These are phyloP conservation scores for Heliconius hermathena DNA, from an alignment of 1,140 invertebrate genomes.

Conservation along the genomic window DNA sequence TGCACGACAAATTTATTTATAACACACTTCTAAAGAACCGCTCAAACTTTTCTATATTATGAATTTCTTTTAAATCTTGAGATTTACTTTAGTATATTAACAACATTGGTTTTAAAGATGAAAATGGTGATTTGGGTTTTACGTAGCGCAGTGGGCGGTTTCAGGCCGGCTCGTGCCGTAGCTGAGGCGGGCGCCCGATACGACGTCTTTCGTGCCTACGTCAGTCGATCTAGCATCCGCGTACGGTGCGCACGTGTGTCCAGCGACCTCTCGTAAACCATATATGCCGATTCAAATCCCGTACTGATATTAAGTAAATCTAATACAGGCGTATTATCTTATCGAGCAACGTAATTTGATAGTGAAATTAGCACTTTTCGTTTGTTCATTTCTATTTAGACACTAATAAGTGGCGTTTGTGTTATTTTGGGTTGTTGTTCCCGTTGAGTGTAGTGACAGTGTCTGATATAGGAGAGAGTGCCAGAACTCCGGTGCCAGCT, in stretches of 20 bases:
- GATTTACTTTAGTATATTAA: background rate
- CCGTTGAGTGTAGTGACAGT: constrained; percentile 54
- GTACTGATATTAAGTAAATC: constrained; percentile 43
- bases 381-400: constrained; percentile 25
- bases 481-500: constrained; percentile 50
- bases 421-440: constrained; percentile 63
- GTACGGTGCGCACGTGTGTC: constrained; percentile 42
- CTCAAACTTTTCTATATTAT: background rate
- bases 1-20: background rate
- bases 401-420: constrained; percentile 63
- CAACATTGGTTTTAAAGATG: constrained; percentile 31
- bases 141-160: constrained; percentile 68
- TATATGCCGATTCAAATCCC: constrained; percentile 49
- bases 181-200: constrained; percentile 51
- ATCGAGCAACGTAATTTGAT: constrained; percentile 45
- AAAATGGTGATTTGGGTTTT: constrained; percentile 61
- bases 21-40: background rate
- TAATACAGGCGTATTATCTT: constrained; percentile 43
- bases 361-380: constrained; percentile 31
- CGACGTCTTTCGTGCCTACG: constrained; percentile 52
- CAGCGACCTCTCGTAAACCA: constrained; percentile 22
- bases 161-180: constrained; percentile 56
- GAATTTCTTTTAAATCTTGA: background rate
- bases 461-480: constrained; percentile 54
- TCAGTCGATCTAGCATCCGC: constrained; percentile 65